Conservation (phyloP, 2,113 vertebrate species). For the Meles meles region DNA sequence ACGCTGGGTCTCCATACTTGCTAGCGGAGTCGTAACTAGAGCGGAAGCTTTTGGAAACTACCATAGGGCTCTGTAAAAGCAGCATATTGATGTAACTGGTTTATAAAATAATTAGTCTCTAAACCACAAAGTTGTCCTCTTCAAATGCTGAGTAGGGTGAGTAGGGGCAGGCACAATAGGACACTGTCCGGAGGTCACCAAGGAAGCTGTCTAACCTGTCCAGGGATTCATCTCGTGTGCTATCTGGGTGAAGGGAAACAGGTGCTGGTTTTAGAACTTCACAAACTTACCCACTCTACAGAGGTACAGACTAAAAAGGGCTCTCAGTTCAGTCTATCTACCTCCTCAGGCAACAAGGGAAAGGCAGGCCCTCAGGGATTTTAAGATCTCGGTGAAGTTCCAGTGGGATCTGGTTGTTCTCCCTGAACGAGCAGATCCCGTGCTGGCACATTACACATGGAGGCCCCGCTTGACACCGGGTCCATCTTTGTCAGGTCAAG, state of each 20-base stretch:
- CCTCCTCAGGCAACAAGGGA: background rate
- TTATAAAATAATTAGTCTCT: background rate
- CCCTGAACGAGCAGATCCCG: background rate
- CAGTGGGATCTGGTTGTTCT: background rate
- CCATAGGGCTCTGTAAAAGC: background rate
- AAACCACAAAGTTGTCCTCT: background rate
- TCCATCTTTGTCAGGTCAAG: background rate
- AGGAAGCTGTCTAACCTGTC: background rate
- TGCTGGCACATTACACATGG: fast-evolving
- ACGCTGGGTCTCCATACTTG: background rate
- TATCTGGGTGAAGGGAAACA: background rate
- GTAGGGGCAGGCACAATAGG: too few species aligned
- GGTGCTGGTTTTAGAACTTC: background rate
- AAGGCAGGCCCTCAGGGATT: background rate
- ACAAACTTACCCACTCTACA: background rate
- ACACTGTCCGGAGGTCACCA: background rate
- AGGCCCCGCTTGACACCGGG: too few species aligned
- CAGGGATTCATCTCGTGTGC: background rate
- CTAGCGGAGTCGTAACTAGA: background rate
- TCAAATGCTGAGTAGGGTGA: background rate
- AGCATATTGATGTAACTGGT: too few species aligned
- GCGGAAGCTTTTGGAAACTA: background rate
- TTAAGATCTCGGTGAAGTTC: background rate
- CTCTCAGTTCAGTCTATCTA: too few species aligned
- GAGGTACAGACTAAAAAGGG: background rate